These are phyloP conservation scores for Drosophila hamatofila DNA, from an alignment of 2,888 invertebrate genomes.

Conservation along the genomic window DNA sequence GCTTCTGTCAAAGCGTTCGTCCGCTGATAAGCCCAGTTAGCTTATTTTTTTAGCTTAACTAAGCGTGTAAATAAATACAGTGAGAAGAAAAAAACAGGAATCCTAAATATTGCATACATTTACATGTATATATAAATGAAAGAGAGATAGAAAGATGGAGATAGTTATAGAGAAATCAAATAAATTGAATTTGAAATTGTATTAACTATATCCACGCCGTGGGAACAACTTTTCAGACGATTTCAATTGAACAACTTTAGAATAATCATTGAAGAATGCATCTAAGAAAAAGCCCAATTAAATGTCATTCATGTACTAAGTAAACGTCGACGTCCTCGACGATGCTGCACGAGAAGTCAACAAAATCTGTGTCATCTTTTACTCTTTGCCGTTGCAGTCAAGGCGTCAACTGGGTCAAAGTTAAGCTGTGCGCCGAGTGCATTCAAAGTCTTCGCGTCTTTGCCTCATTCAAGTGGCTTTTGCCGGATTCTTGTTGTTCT, in stretches of 20 bases:
- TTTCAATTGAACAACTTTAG: conserved; percentile 23
- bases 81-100: conserved; percentile 1
- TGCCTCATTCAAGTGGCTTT: conserved; percentile 47
- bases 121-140: not conserved
- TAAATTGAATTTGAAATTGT: conserved; percentile 8
- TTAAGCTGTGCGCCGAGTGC: conserved; percentile 55
- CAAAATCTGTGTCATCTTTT: conserved; percentile 63
- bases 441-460: conserved; percentile 32
- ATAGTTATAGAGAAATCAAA: not conserved
- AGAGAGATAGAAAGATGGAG: not conserved
- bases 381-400: conserved; percentile 58
- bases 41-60: conserved; percentile 23
- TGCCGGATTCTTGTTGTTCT: conserved; percentile 32
- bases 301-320: conserved; percentile 61
- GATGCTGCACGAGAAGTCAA: conserved; percentile 39
- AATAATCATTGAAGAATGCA: conserved; percentile 20
- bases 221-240: conserved; percentile 38
- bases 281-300: conserved; percentile 61
- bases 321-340: conserved; percentile 15
- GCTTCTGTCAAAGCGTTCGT: conserved; percentile 14
- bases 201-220: conserved; percentile 25
- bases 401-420: conserved; percentile 80
- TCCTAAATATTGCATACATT: not conserved
- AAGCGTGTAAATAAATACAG: conserved; percentile 38
- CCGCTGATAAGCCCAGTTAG: conserved; percentile 47